A percentile compares a stretch with the other conserved stretches of the same genome.
Evolutionary conservation across 92 coral and sea anemone species (phyloP).

Genomic region (Muricea muricata): DNA sequence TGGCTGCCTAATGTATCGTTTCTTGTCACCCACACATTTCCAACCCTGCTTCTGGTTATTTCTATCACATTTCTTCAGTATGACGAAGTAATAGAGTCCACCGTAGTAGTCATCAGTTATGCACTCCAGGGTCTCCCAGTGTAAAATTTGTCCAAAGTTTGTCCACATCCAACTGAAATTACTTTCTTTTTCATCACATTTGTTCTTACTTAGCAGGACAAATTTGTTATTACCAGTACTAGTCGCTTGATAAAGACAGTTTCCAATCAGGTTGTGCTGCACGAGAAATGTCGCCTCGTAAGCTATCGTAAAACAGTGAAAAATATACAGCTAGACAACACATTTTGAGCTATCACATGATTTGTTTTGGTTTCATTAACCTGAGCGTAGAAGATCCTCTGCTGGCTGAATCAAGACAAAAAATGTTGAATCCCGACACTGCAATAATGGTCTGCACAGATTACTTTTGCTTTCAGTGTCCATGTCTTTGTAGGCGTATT

Average conservation of each 20-base stretch:
- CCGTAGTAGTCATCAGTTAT: neutral
- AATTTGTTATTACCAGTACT: neutral
- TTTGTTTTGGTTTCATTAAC: no score
- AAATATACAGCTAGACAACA: neutral
- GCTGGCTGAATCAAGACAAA: no score
- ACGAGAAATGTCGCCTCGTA: neutral
- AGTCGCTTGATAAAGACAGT: neutral
- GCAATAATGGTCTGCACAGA: no score
- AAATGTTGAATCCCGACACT: no score
- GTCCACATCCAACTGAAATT: constrained; percentile 7
- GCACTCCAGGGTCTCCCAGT: neutral
- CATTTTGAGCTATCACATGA: no score
- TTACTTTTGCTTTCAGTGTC: no score
- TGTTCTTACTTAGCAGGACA: neutral
- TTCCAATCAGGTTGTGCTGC: neutral
- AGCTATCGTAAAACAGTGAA: neutral
- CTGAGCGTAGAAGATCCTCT: no score
- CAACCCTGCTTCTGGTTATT: neutral
- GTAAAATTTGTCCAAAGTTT: neutral
- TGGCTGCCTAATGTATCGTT: neutral
- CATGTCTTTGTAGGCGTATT: no score
- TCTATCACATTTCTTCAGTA: neutral
- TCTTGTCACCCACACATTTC: constrained; percentile 2
- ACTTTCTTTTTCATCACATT: neutral
- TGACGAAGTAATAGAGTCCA: neutral